Base-by-base conservation (phyloP, 2,113 vertebrate genomes). In the Plecotus auritus region DNA sequence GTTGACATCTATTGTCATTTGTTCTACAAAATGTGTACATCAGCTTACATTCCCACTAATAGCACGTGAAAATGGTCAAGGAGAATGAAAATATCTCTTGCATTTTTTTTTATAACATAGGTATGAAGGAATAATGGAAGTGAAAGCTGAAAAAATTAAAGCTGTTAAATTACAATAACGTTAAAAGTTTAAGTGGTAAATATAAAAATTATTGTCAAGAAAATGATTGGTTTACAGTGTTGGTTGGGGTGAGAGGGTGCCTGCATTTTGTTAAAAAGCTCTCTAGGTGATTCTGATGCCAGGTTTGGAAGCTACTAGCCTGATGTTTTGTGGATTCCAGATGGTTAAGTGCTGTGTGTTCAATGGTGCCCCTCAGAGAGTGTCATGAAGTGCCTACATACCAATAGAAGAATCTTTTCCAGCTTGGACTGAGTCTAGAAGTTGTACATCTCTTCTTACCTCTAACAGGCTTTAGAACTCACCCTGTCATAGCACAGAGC, bases 121-220 rank as follows among this genome's bases (percentile, higher is more conserved):
- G 20, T 47, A 26, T 76, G 30, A 87, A 45, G 14, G 28, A 42
- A 47, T 83, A 54, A 51, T 86, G n/a, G 82, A 82, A 67, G 7
- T 88, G 10, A 78, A 95, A 78, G 18, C 9, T 64, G n/a, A 88
- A 95, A 91, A 81, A 76, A 89, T 13, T 73, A 42, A 45, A 84
- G 69, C 77, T 76, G 7, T 78, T n/a, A 23, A 85, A 42, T 72
- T 88, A 30, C 4, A 87, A 9, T 37, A 67, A 49, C 10, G 32
- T 69, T 72, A 72, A 67, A 54, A 73, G 5, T 72, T 92, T 77
- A 88, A 72, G 26, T 49, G 7, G 17, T 32, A 88, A 83, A 69
- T 54, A 49, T 61, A 32, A 76, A 83, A 67, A 42, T 37, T 40
- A 45, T 73, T 76, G 32, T 80, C 45, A 74, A 87, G 47, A 94